A percentile compares a stretch with the other conserved stretches of the same genome.
Conservation (phyloP, 2,888 invertebrate genomes). For the Eupithecia subfuscata region DNA sequence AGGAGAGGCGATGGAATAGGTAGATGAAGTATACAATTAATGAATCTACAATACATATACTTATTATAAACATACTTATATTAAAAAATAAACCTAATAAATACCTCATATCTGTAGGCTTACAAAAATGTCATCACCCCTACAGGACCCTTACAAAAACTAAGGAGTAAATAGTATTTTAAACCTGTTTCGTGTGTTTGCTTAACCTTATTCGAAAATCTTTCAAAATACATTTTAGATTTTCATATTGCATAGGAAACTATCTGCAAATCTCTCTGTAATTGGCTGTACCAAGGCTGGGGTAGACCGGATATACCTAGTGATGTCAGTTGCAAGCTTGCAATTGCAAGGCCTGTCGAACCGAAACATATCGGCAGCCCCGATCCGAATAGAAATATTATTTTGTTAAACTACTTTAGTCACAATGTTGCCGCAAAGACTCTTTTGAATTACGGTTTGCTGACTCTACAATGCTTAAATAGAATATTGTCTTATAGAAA, state of each 20-base stretch:
- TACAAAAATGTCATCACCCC: background rate
- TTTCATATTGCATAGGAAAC: conserved; percentile 1
- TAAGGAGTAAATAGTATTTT: background rate
- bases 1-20: too few species aligned
- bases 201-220: background rate
- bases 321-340: conserved; percentile 55
- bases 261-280: conserved; percentile 14
- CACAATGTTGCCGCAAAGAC: background rate
- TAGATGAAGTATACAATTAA: too few species aligned
- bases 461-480: background rate
- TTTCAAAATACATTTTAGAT: background rate
- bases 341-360: conserved; percentile 50
- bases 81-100: too few species aligned
- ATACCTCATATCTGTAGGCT: background rate
- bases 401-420: background rate
- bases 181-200: background rate
- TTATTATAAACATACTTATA: too few species aligned
- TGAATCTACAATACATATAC: too few species aligned
- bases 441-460: background rate
- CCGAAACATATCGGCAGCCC: conserved; percentile 58
- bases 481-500: background rate
- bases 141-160: background rate
- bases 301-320: conserved; percentile 27
- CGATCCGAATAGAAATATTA: conserved; percentile 48
- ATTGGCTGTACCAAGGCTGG: conserved; percentile 22